Percentiles rank a stretch among this genome's conserved stretches.
Evolutionary conservation across 1,140 invertebrate genomes (phyloP).

Genomic region (Diorhabda carinulata): DNA sequence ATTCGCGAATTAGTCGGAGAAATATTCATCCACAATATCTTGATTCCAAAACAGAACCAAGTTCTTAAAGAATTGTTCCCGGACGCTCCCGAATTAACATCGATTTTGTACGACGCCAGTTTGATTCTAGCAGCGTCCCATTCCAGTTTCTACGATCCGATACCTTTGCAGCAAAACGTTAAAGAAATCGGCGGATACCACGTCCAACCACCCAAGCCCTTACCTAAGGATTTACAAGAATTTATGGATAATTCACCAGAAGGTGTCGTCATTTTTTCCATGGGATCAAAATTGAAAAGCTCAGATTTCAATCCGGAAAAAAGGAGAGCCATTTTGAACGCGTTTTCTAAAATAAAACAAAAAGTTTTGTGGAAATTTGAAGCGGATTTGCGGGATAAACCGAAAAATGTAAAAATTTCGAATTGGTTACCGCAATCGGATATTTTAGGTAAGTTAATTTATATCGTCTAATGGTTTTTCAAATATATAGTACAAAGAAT

Average conservation of each 20-base stretch:
- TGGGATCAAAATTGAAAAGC: conserved; percentile 59
- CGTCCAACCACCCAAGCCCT: conserved; percentile 22
- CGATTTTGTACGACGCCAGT: conserved; percentile 45
- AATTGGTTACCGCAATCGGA: conserved; percentile 61
- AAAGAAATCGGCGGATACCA: conserved; percentile 28
- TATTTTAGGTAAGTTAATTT: conserved; percentile 50
- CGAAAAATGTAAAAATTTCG: conserved; percentile 50
- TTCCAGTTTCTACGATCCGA: conserved; percentile 31
- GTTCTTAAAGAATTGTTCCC: conserved; percentile 20
- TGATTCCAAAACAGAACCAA: conserved; percentile 21
- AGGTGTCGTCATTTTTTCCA: conserved; percentile 65
- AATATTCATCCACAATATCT: conserved; percentile 13
- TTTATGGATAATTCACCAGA: conserved; percentile 56
- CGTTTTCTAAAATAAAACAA: conserved; percentile 54
- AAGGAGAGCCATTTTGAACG: conserved; percentile 50
- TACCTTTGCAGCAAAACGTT: conserved; percentile 34
- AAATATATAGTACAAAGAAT: too few species aligned
- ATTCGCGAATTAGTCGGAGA: neutral
- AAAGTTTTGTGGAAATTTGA: conserved; percentile 65
- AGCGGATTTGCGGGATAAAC: conserved; percentile 44
- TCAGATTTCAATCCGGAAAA: conserved; percentile 48
- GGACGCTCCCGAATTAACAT: conserved; percentile 1
- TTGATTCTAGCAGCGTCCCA: conserved; percentile 43
- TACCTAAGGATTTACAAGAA: conserved; percentile 45
- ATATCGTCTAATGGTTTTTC: neutral